Evolutionary conservation across 35 echinoderm and acorn worm species (phyloP).

Genomic region (Diadema setosum): DNA sequence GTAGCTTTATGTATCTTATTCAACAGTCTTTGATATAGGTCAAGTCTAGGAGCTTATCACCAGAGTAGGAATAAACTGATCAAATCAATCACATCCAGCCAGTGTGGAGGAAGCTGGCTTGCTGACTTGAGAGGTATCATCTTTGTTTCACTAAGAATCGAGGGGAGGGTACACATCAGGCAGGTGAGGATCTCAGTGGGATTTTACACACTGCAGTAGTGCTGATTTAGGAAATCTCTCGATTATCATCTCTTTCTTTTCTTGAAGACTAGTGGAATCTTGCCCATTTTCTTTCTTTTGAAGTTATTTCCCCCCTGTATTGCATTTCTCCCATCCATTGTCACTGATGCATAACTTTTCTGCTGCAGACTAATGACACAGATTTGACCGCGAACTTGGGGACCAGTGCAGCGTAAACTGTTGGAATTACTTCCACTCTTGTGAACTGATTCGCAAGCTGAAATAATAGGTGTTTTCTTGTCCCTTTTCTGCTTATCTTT

Average conservation of each 20-base stretch:
- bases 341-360: background rate
- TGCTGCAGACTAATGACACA: background rate
- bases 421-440: background rate
- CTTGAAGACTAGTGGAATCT: background rate
- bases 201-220: background rate
- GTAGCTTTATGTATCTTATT: no score
- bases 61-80: background rate
- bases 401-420: constrained; percentile 1
- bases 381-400: constrained; percentile 21
- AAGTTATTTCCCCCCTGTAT: background rate
- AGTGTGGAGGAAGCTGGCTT: background rate
- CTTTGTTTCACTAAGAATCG: no score
- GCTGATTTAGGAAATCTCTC: no score
- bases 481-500: background rate
- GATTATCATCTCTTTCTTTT: background rate
- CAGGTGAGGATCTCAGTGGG: no score
- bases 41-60: background rate
- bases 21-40: no score
- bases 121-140: no score
- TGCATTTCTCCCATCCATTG: no score
- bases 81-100: background rate
- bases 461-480: constrained; percentile 21
- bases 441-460: constrained; percentile 5
- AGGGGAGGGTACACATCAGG: no score
- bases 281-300: background rate